Base-by-base conservation (phyloP, 1,140 invertebrate genomes). In the Sipha flava region DNA sequence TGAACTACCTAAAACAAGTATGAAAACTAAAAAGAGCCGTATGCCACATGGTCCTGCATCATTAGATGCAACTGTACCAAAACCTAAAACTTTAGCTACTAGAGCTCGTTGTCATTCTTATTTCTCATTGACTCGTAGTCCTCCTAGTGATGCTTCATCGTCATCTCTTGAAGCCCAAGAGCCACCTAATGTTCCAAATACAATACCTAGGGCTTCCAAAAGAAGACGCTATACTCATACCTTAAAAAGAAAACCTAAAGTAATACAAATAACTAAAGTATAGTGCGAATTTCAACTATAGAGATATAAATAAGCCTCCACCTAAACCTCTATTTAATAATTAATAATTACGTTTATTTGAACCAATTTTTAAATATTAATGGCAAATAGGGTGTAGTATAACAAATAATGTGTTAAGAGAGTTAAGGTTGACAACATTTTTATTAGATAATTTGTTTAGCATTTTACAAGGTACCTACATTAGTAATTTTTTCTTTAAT, bases 31-130 rank as follows among this genome's bases (percentile, higher is more conserved):
- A 34, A 77, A 80, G 57, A 57, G 40, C 23, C 62, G 80, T 54
- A 45, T 43, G 64, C 16, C 64, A 31, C 59, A 73, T 68, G 49
- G 80, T 79, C 73, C 73, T 10, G n/a, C 73, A 18, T 57, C 73
- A 26, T 26, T 57, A 16, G 73, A 77, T 40, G 34, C 34, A 10
- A 4, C 49, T 18, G 34, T n/a, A 9, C 3, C 14, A 12, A 77
- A 34, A 57, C 21, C 73, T 4, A 73, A 73, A 34, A 52, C 29
- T 40, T 82, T 82, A 72, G 81, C 81, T 34, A 80, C 82, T 31
- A 72, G 82, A 31, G 80, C 83, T 3, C 84, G 84, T 82, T 83
- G 83, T 77, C 84, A 84, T 59, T 84, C 83, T 6, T 85, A 84
- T 62, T 85, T 84, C 79, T 85, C 84, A 10, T 80, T 84, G 26